These are phyloP conservation scores for Montipora foliosa DNA, from an alignment of 64 coral and sea anemone species.

Conservation along the genomic window DNA sequence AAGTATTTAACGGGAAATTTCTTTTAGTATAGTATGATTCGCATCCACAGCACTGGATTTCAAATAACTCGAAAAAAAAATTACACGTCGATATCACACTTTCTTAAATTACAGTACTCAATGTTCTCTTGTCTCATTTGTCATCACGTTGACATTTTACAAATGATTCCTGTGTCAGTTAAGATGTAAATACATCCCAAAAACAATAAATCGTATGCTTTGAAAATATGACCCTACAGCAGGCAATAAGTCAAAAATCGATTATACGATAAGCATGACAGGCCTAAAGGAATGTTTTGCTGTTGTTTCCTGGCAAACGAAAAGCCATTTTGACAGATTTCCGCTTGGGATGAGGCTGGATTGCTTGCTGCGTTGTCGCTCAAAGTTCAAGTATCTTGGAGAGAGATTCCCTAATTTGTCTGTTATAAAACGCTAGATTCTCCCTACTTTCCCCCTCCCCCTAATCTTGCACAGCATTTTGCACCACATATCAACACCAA, in stretches of 20 bases:
- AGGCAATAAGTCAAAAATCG: not conserved
- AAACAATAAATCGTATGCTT: constrained; percentile 28
- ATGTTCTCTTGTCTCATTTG: not conserved
- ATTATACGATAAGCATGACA: not conserved
- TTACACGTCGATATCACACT: not conserved
- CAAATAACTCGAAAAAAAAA: too few species aligned
- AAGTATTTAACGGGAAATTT: too few species aligned
- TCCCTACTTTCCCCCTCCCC: too few species aligned
- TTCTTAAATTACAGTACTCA: not conserved
- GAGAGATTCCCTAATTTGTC: too few species aligned
- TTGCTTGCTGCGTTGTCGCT: not conserved
- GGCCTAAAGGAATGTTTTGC: not conserved
- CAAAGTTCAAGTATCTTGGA: constrained; percentile 10
- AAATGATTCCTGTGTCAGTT: not conserved
- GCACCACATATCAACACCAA: too few species aligned
- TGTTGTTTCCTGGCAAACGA: not conserved
- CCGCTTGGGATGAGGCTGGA: not conserved
- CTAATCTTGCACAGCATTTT: too few species aligned
- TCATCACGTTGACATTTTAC: constrained; percentile 4
- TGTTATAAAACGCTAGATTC: too few species aligned
- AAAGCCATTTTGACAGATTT: constrained; percentile 7
- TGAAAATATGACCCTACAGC: not conserved
- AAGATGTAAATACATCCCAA: not conserved
- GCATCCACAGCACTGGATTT: too few species aligned
- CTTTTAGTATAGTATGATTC: too few species aligned